Conservation (phyloP, 2,113 vertebrate species). For the Clarias gariepinus region DNA sequence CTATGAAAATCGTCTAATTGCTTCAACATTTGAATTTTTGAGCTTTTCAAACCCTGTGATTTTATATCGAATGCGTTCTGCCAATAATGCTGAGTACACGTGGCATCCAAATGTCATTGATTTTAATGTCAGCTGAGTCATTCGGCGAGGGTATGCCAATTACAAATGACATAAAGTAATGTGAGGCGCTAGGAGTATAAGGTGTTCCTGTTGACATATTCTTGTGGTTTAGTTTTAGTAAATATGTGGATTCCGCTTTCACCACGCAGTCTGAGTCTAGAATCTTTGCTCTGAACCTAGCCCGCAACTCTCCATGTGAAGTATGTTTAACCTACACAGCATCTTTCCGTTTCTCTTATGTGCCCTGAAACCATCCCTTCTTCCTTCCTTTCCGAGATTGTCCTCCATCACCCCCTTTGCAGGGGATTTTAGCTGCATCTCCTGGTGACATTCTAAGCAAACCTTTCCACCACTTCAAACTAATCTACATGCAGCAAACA, state of each 20-base stretch:
- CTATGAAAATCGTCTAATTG: not conserved
- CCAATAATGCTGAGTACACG: not conserved
- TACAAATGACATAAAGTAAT: conserved; percentile 15
- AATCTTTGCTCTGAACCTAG: not conserved
- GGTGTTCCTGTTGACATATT: not conserved
- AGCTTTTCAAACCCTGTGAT: not conserved
- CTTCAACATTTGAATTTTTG: not conserved
- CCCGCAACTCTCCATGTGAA: not conserved
- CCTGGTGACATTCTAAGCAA: conserved; percentile 28
- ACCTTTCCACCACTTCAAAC: conserved; percentile 18
- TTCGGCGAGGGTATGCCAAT: not conserved
- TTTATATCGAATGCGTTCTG: not conserved
- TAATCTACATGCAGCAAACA: not conserved
- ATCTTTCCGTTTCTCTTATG: conserved; percentile 24
- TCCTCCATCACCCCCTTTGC: conserved; percentile 18
- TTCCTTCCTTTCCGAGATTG: conserved; percentile 37
- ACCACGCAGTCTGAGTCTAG: conserved; percentile 16
- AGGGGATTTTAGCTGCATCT: conserved; percentile 41
- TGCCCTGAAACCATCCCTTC: conserved; percentile 23
- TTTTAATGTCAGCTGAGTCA: conserved; percentile 3
- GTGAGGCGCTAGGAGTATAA: not conserved
- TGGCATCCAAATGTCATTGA: not conserved
- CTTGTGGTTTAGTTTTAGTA: conserved; percentile 34
- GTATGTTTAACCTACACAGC: conserved; percentile 13
- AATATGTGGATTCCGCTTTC: conserved; percentile 38